Conservation (phyloP, 2,888 invertebrate species). For the Acholoe squamosa region DNA sequence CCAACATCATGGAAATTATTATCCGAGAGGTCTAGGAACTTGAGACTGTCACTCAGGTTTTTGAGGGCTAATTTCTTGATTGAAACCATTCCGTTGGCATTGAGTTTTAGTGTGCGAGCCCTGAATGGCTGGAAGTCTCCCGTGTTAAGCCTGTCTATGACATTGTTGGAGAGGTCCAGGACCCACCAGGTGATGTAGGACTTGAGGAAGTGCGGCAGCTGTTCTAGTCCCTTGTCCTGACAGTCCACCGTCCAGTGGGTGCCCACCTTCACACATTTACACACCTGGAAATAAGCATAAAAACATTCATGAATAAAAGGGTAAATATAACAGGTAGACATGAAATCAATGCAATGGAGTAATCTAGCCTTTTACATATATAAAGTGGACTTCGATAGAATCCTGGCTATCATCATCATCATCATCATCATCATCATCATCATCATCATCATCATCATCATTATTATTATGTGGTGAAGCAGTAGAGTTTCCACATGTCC, state of each 20-base stretch:
- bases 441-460: neutral
- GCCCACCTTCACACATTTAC: constrained; percentile 11
- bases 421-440: too few relatives aligned
- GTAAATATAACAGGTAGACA: neutral
- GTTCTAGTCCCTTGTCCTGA: neutral
- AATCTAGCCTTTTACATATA: too few relatives aligned
- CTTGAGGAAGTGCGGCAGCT: constrained; percentile 26
- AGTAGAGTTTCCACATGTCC: neutral
- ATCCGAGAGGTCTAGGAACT: neutral
- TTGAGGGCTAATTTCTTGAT: neutral
- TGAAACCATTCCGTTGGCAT: neutral
- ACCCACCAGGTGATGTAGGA: constrained; percentile 52
- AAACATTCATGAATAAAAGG: too few relatives aligned
- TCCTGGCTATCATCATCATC: too few relatives aligned
- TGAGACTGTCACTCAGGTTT: neutral
- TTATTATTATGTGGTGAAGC: neutral
- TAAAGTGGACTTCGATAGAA: too few relatives aligned
- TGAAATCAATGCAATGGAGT: neutral
- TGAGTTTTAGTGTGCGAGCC: neutral
- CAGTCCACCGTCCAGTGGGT: constrained; percentile 19
- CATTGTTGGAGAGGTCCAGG: constrained; percentile 44
- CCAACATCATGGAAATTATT: neutral
- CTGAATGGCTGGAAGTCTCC: constrained; percentile 47
- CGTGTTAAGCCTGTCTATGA: constrained; percentile 5
- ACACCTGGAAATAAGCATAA: neutral